A percentile compares a stretch with the other conserved stretches of the same genome.
These are phyloP conservation scores for Lagopus leucura DNA, from an alignment of 2,113 vertebrate species.

Conservation along the genomic window DNA sequence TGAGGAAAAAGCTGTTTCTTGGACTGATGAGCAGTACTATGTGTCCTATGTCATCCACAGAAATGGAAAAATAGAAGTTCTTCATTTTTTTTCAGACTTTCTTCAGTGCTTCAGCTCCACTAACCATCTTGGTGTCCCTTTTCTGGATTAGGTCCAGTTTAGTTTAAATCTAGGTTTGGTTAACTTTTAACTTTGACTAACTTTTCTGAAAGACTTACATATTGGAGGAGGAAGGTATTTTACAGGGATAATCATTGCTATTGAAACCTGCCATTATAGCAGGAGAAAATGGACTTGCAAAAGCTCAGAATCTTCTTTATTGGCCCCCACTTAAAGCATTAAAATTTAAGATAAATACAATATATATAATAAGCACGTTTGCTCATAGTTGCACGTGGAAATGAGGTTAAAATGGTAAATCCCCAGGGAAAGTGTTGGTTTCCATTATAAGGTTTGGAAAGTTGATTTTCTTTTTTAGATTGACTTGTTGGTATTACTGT, in stretches of 20 bases:
- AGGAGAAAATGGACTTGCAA: slow-evolving; percentile 10
- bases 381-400: not conserved
- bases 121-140: not conserved
- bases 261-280: not conserved
- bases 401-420: slow-evolving; percentile 26
- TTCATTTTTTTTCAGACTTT: not conserved
- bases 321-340: slow-evolving; percentile 11
- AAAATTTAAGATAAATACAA: not conserved
- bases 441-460: not conserved
- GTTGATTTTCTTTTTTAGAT: not conserved
- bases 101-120: not conserved
- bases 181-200: not conserved
- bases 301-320: not conserved
- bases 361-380: not conserved
- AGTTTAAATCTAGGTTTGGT: not conserved
- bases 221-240: not conserved
- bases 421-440: not conserved
- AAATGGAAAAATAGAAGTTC: not conserved
- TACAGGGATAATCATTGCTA: not conserved
- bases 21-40: not conserved
- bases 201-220: not conserved
- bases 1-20: not conserved
- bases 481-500: not conserved
- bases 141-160: not conserved
- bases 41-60: not conserved